Conservation (phyloP, 2,113 vertebrate species). For the Dipodomys merriami region DNA sequence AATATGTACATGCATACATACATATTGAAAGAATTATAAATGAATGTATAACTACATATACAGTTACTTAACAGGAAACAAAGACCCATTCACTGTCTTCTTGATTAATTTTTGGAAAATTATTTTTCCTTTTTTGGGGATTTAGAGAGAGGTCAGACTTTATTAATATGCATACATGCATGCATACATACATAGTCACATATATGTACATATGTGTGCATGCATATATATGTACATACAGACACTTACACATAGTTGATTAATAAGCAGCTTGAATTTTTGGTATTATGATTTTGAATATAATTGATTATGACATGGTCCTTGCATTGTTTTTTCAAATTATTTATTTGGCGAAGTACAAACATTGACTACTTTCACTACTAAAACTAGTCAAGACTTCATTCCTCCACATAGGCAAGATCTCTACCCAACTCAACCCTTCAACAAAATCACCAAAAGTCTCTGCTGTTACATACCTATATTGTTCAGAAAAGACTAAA, state of each 20-base stretch:
- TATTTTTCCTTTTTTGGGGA: not conserved
- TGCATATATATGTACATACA: too few relatives aligned
- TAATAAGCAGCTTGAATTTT: not conserved
- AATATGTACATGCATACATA: not conserved
- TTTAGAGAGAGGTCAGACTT: not conserved
- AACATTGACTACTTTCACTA: not conserved
- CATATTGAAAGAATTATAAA: not conserved
- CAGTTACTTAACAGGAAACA: not conserved
- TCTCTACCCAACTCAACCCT: not conserved
- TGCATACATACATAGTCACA: too few relatives aligned
- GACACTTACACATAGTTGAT: not conserved
- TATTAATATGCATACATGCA: not conserved
- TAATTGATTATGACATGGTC: not conserved
- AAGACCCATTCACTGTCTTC: not conserved
- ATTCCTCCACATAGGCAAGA: not conserved
- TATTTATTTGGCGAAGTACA: not conserved
- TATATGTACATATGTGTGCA: too few relatives aligned
- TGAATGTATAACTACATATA: not conserved
- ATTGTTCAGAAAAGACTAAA: not conserved
- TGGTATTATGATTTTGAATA: not conserved
- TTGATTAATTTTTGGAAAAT: slow-evolving; percentile 17
- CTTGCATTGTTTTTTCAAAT: slow-evolving; percentile 2
- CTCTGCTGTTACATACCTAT: not conserved
- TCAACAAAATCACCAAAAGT: not conserved
- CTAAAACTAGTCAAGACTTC: not conserved